Evolutionary conservation across 2,888 invertebrate species (phyloP).

Genomic region (Sericinus montela): DNA sequence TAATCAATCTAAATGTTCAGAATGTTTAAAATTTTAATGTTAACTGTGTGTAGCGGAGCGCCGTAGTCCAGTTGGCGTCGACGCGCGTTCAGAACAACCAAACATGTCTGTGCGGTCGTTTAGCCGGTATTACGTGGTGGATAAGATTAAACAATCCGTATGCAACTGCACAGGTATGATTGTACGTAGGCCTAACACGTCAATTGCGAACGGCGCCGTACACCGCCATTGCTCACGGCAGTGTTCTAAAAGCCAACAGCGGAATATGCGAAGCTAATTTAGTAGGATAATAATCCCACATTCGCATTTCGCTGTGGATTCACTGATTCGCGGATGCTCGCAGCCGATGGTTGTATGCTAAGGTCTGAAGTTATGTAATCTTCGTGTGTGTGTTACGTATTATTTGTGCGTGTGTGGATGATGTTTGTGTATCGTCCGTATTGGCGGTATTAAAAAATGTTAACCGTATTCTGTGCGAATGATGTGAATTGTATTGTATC

Average conservation of each 20-base stretch:
- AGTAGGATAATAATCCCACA: not conserved
- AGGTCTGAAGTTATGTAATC: conserved; percentile 1
- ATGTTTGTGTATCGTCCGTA: not conserved
- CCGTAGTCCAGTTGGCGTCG: conserved; percentile 59
- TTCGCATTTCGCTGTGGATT: conserved; percentile 7
- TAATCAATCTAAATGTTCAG: not conserved
- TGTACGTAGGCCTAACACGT: conserved; percentile 72
- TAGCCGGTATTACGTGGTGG: conserved; percentile 19
- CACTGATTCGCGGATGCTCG: conserved; percentile 6
- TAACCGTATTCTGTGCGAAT: no score
- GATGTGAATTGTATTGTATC: no score
- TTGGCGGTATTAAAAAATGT: no score
- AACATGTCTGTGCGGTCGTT: conserved; percentile 35
- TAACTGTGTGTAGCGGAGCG: conserved; percentile 32
- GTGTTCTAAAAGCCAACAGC: conserved; percentile 38
- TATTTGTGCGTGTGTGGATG: not conserved
- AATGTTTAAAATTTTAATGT: not conserved
- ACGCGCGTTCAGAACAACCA: conserved; percentile 45
- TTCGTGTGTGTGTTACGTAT: not conserved
- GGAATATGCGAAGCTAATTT: not conserved
- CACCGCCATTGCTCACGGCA: conserved; percentile 74
- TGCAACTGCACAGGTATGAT: conserved; percentile 30
- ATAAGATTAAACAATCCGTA: conserved; percentile 15
- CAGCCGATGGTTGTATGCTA: conserved; percentile 3
- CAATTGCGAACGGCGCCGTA: conserved; percentile 73